phyloP scores from a whole-genome alignment of 2,888 invertebrate genomes.

The Cataglyphis albicans region DNA sequence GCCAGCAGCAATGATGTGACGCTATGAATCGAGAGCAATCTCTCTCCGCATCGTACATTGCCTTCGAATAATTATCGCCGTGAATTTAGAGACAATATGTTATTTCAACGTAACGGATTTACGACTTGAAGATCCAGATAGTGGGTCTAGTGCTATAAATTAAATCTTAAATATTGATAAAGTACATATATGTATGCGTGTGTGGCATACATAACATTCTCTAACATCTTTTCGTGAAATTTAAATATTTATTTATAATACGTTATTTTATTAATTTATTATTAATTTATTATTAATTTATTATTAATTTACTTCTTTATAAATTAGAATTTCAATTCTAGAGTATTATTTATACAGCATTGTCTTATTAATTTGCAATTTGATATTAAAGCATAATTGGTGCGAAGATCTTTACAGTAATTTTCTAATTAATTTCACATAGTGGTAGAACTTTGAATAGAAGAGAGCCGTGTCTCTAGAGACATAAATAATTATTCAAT shows the following conservation, averaged over 20 bases:
- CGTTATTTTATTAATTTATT: background rate
- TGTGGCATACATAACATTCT: slow-evolving; percentile 2
- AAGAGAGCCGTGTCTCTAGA: slow-evolving; percentile 48
- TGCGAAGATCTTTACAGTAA: slow-evolving; percentile 34
- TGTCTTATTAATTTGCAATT: slow-evolving; percentile 1
- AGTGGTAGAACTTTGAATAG: slow-evolving; percentile 55
- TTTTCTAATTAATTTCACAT: slow-evolving; percentile 68
- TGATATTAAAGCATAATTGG: slow-evolving; percentile 2
- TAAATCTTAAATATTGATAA: background rate
- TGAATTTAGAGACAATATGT: slow-evolving; percentile 7
- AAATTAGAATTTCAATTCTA: background rate
- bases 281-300: too few relatives aligned
- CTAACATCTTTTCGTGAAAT: background rate
- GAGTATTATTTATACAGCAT: background rate
- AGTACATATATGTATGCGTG: background rate
- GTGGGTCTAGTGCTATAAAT: too few relatives aligned
- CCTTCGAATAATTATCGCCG: slow-evolving; percentile 24
- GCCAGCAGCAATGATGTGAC: slow-evolving; percentile 16
- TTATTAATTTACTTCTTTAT: background rate
- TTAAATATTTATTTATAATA: background rate
- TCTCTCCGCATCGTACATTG: slow-evolving; percentile 6
- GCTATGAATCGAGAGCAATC: slow-evolving; percentile 41
- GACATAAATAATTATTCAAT: slow-evolving; percentile 70
- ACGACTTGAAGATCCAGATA: background rate
- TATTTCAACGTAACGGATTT: slow-evolving; percentile 16